phyloP scores from a whole-genome alignment of 2,888 invertebrate species.

The Dendrolimus pini region DNA sequence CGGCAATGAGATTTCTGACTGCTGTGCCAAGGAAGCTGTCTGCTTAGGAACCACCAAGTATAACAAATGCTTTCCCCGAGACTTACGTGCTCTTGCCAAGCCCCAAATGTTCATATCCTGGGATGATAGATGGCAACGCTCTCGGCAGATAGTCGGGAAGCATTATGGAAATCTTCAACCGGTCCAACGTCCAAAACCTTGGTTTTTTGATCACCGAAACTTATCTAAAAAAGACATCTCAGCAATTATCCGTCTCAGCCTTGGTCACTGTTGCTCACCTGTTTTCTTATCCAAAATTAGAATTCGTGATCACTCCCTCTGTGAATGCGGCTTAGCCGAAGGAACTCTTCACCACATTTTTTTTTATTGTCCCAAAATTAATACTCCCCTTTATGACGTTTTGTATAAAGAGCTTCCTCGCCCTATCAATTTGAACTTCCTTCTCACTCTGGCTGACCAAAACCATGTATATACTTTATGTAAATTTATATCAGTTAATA shows the following conservation, averaged over 20 bases:
- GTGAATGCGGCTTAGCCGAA: slow-evolving; percentile 13
- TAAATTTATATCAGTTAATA: too few relatives aligned
- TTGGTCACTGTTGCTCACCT: slow-evolving; percentile 11
- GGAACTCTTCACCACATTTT: slow-evolving; percentile 4
- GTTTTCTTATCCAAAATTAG: slow-evolving; percentile 8
- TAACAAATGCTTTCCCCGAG: background rate
- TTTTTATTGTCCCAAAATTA: slow-evolving; percentile 1
- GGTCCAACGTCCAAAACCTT: background rate
- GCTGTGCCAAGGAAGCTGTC: background rate
- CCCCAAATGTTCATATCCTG: background rate
- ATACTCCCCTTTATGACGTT: too few relatives aligned
- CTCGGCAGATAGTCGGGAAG: background rate
- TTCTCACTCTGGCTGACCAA: too few relatives aligned
- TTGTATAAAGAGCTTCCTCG: too few relatives aligned
- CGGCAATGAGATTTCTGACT: slow-evolving; percentile 3
- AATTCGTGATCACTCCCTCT: slow-evolving; percentile 9
- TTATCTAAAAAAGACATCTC: slow-evolving; percentile 4
- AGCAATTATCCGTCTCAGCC: slow-evolving; percentile 7
- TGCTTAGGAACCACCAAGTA: background rate
- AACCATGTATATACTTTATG: too few relatives aligned
- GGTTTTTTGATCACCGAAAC: slow-evolving; percentile 2
- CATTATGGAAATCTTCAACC: background rate
- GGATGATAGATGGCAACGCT: background rate
- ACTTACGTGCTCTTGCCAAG: background rate
- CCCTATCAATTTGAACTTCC: too few relatives aligned